Conservation (phyloP, 2,797 vertebrate genomes). For the Taeniopygia guttata region DNA sequence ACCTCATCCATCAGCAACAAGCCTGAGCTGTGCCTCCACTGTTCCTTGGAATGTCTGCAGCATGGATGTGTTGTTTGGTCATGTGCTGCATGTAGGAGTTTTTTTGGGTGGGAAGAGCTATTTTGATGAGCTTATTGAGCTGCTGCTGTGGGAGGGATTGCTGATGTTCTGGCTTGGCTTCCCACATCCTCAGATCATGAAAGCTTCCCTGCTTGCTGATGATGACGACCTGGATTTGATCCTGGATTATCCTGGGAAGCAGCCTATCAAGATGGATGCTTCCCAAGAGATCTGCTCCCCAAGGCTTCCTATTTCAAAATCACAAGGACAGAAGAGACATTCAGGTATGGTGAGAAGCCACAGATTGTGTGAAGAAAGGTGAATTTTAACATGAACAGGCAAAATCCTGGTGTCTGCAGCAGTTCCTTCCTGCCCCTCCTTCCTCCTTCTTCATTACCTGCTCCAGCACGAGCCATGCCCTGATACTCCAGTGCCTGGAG, state of each 20-base stretch:
- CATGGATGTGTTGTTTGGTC: background rate
- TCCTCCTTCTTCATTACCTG: background rate
- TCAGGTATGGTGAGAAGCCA: slow-evolving; percentile 57
- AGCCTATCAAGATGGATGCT: slow-evolving; percentile 63
- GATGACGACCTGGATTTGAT: slow-evolving; percentile 85
- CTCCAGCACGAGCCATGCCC: rapidly evolving
- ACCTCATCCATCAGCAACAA: background rate
- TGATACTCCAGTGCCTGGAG: background rate
- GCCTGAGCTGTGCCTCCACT: background rate
- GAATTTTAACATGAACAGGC: too few species aligned
- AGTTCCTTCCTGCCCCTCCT: background rate
- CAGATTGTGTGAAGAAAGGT: background rate
- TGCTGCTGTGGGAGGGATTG: background rate
- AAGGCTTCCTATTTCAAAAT: slow-evolving; percentile 73
- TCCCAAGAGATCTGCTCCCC: slow-evolving; percentile 80
- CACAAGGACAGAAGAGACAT: slow-evolving; percentile 65
- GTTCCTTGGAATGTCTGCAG: background rate
- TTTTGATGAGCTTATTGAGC: background rate
- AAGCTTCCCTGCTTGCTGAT: slow-evolving; percentile 90
- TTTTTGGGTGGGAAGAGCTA: background rate
- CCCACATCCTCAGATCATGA: slow-evolving; percentile 86
- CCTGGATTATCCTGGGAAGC: slow-evolving; percentile 66
- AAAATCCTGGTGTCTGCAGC: background rate
- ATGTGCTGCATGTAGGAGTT: rapidly evolving
- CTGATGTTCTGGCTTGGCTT: background rate